These are phyloP conservation scores for Ephialtes manifestator DNA, from an alignment of 2,888 invertebrate genomes.

Conservation along the genomic window DNA sequence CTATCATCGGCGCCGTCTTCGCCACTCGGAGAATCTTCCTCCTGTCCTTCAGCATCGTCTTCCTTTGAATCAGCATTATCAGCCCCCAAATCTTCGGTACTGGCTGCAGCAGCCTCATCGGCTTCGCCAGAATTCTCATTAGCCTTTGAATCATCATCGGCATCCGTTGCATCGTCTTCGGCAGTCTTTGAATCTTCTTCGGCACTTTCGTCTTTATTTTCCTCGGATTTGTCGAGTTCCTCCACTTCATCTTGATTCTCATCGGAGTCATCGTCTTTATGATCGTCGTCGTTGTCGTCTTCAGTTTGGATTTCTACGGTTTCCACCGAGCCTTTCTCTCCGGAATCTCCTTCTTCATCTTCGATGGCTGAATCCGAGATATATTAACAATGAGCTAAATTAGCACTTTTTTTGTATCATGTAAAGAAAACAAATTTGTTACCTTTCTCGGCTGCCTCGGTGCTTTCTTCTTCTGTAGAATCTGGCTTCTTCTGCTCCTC, in stretches of 20 bases:
- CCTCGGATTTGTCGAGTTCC: constrained; percentile 66
- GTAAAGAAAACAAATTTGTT: constrained; percentile 10
- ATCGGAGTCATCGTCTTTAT: constrained; percentile 63
- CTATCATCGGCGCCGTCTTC: constrained; percentile 72
- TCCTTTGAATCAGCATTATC: constrained; percentile 13
- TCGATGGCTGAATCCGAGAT: constrained; percentile 53
- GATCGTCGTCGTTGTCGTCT: constrained; percentile 58
- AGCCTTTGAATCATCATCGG: constrained; percentile 3
- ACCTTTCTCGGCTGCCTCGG: constrained; percentile 67
- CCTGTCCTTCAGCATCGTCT: constrained; percentile 63
- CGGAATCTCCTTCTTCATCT: constrained; percentile 66
- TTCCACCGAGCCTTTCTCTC: constrained; percentile 67
- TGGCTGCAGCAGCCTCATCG: not conserved
- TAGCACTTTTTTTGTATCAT: not conserved
- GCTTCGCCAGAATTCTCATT: constrained; percentile 31
- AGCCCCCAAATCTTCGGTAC: not conserved
- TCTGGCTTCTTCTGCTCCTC: constrained; percentile 64
- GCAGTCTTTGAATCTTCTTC: constrained; percentile 51
- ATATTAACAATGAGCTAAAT: not conserved
- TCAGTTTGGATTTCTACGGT: constrained; percentile 56
- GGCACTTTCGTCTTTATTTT: constrained; percentile 60
- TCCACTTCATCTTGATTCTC: constrained; percentile 61
- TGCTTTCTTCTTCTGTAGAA: constrained; percentile 64
- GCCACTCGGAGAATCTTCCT: constrained; percentile 72
- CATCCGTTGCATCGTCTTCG: constrained; percentile 36